Conservation (phyloP, 2,113 vertebrate species). For the Marmota flaviventris region DNA sequence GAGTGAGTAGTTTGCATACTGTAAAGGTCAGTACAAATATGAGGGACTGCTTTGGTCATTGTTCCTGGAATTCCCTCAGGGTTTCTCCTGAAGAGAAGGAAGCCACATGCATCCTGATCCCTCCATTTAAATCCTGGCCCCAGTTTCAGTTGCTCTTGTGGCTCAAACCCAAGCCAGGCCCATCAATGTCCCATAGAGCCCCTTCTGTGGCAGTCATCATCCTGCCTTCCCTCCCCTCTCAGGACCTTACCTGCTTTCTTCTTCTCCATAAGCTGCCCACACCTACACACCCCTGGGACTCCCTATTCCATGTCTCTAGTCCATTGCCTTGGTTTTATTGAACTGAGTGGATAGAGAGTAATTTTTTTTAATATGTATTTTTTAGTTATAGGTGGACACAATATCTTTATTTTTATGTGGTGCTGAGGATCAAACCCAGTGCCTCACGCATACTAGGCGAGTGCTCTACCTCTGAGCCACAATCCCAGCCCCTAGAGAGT, state of each 20-base stretch:
- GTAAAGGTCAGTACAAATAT: neutral
- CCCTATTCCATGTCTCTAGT: neutral
- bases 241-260: conserved; percentile 42
- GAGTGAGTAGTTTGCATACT: neutral
- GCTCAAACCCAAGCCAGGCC: neutral
- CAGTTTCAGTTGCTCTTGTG: conserved; percentile 23
- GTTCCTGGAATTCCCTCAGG: neutral
- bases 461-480: too few relatives aligned
- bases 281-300: neutral
- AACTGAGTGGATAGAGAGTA: neutral
- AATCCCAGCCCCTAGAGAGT: too few relatives aligned
- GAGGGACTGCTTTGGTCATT: neutral
- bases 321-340: conserved; percentile 51
- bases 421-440: too few relatives aligned
- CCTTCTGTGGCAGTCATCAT: neutral
- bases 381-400: neutral
- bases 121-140: neutral
- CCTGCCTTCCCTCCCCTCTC: conserved; percentile 16
- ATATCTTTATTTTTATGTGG: too few relatives aligned
- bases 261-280: neutral
- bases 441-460: too few relatives aligned
- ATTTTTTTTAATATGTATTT: neutral
- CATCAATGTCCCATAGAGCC: neutral
- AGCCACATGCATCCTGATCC: neutral
- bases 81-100: conserved; percentile 48